Percentiles rank a stretch among this genome's conserved stretches.
Evolutionary conservation across 2,888 invertebrate genomes (phyloP).

Genomic region (Aspidapion aeneum): DNA sequence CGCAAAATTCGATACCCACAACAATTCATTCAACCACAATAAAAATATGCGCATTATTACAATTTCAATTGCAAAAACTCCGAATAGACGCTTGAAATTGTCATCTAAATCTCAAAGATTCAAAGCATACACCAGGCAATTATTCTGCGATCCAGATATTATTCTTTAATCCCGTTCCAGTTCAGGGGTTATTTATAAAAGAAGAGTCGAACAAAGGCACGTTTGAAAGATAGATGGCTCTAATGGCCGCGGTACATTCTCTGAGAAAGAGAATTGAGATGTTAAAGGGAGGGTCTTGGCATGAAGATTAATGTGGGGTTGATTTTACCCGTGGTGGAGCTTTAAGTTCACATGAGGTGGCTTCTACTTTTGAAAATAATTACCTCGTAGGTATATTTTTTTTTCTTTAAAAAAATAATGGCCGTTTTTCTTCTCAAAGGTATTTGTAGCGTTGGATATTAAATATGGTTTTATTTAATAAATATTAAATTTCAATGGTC

Average conservation of each 20-base stretch:
- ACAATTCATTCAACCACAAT: background rate
- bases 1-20: background rate
- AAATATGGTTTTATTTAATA: background rate
- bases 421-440: background rate
- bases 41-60: background rate
- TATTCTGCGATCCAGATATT: background rate
- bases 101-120: background rate
- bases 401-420: background rate
- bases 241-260: constrained; percentile 39
- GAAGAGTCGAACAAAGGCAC: constrained; percentile 30
- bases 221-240: constrained; percentile 34
- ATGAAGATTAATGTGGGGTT: background rate
- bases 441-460: background rate
- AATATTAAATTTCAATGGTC: too few relatives aligned
- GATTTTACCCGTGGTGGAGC: background rate
- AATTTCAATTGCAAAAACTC: background rate
- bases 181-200: constrained; percentile 3
- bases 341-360: background rate
- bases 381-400: background rate
- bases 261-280: constrained; percentile 37
- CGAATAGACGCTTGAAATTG: background rate
- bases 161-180: background rate
- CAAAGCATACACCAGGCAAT: background rate
- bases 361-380: background rate
- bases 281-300: constrained; percentile 33